These are phyloP conservation scores for Halcyon chelicuti DNA, from an alignment of 2,797 vertebrate genomes.

Conservation along the genomic window DNA sequence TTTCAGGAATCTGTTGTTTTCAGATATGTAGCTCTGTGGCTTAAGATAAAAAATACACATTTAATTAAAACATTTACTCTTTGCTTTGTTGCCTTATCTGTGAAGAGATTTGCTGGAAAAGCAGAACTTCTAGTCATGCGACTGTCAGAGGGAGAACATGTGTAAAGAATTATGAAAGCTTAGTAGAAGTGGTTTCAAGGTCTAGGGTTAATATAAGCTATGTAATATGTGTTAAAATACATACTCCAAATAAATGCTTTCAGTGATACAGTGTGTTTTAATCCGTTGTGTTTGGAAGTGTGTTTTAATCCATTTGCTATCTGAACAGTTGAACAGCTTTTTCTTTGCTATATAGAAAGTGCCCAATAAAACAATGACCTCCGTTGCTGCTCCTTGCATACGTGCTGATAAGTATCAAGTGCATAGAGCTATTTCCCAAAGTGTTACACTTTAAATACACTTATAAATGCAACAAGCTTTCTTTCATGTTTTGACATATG, in stretches of 20 bases:
- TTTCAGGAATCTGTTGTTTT: background rate
- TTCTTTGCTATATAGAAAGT: background rate
- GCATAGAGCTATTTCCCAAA: background rate
- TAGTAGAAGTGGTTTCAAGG: background rate
- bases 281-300: background rate
- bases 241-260: background rate
- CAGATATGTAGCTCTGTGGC: background rate
- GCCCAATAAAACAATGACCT: background rate
- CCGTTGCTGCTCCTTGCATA: background rate
- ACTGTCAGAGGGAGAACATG: background rate
- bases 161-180: background rate
- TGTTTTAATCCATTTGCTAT: background rate
- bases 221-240: background rate
- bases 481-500: background rate
- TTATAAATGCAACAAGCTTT: background rate
- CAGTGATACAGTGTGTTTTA: background rate
- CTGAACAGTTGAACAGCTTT: background rate
- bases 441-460: no score
- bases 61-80: background rate
- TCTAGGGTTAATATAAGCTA: background rate
- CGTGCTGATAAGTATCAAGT: background rate
- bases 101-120: background rate
- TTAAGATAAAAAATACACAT: background rate
- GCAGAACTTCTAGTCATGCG: background rate
- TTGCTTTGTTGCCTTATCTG: background rate